Base-by-base conservation (phyloP, 2,888 invertebrate genomes). In the Biston betularia region DNA sequence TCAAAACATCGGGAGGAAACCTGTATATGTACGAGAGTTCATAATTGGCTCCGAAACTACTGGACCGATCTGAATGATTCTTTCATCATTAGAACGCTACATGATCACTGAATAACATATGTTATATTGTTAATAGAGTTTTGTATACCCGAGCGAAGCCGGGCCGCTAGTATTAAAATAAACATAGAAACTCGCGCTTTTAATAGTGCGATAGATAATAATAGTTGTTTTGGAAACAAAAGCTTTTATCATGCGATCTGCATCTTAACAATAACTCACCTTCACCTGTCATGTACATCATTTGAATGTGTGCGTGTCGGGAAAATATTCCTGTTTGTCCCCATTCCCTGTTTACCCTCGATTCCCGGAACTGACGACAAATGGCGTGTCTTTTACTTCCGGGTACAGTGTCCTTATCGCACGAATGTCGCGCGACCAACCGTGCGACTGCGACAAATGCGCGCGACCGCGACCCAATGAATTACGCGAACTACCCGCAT, bases 401-500 rank as follows among this genome's bases (percentile, higher is more conserved):
- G 72, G 76, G 79, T 77, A 75, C 76, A 77, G 61, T 74, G 73
- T 75, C 78, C 69, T 83, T 85, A 85, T 84, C 79, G 75, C 68
- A 44, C 44, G 44, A 11, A 24, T 49, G 12, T 49, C n/a, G 15
- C 54, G 70, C 69, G 46, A 38, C 46, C 46, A 57, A 38, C 24
- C 48, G 38, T n/a, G 58, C 58, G 40, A 40, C 48, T 34, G 68
- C 75, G 79, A 86, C 85, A 84, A 87, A 88, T 84, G 86, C 79
- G 81, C 77, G 80, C 80, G 79, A 71, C 75, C 74, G 54, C 75
- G 73, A 76, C 64, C 79, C 82, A 75, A 83, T 88, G 85, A 85
- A 83, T 88, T 82, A 84, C 80, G 64, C 66, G 70, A 80, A 85
- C 80, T 80, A 77, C 77, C 68, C 71, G 77, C 65, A 84, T 89